A percentile compares a stretch with the other conserved stretches of the same genome.
These are phyloP conservation scores for Musca vetustissima DNA, from an alignment of 1,140 invertebrate species.

Conservation along the genomic window DNA sequence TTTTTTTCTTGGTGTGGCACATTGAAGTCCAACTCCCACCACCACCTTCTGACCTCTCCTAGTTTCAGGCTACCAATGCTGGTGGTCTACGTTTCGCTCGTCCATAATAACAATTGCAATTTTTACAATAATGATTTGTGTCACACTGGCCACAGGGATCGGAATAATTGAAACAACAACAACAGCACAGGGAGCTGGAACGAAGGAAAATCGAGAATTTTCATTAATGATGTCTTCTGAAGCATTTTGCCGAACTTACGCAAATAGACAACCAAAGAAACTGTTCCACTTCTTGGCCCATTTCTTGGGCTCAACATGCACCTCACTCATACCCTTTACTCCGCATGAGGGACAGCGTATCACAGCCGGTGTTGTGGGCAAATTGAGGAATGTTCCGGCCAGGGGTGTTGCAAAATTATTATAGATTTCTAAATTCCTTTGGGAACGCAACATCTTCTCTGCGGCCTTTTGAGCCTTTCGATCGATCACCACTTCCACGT, in stretches of 20 bases:
- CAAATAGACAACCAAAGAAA: constrained; percentile 49
- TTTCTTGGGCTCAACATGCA: constrained; percentile 49
- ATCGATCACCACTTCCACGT: constrained; percentile 17
- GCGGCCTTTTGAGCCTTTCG: constrained; percentile 27
- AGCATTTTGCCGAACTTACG: constrained; percentile 33
- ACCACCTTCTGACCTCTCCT: no score
- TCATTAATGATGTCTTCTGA: no score
- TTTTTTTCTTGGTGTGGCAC: no score
- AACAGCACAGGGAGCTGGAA: constrained; percentile 42
- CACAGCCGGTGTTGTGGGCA: constrained; percentile 40
- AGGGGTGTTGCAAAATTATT: constrained; percentile 51
- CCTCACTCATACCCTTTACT: constrained; percentile 36
- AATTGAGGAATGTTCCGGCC: constrained; percentile 45
- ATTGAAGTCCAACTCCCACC: no score
- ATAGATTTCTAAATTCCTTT: constrained; percentile 44
- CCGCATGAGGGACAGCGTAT: constrained; percentile 48
- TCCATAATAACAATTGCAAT: constrained; percentile 52
- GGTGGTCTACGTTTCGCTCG: constrained; percentile 35
- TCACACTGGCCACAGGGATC: constrained; percentile 50
- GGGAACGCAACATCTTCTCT: constrained; percentile 30
- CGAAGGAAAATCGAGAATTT: neutral
- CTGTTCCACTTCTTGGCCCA: constrained; percentile 48
- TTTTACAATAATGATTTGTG: constrained; percentile 51
- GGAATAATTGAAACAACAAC: constrained; percentile 46
- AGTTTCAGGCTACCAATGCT: no score